Conservation (phyloP, 2,888 invertebrate genomes). For the Lacanobia oleracea region DNA sequence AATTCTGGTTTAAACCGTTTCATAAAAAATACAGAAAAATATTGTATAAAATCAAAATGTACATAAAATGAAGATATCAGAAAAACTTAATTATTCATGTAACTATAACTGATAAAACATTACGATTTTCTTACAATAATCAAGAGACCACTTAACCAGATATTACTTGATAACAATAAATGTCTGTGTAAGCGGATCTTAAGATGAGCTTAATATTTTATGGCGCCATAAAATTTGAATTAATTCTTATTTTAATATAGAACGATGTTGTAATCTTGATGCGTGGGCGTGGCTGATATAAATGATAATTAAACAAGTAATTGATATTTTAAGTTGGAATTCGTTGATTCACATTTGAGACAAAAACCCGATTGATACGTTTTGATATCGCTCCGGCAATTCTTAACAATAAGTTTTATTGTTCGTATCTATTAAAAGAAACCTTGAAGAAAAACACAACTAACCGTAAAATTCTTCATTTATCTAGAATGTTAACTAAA, state of each 20-base stretch:
- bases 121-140: conserved; percentile 28
- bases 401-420: background rate
- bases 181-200: conserved; percentile 55
- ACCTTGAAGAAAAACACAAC: conserved; percentile 1
- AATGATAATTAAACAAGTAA: conserved; percentile 58
- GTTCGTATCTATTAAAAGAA: background rate
- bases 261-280: conserved; percentile 51
- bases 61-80: background rate
- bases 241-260: conserved; percentile 54
- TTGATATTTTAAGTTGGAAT: conserved; percentile 55
- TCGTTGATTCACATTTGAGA: conserved; percentile 49
- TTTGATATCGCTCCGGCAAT: background rate
- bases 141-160: conserved; percentile 27
- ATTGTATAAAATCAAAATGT: no score
- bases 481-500: conserved; percentile 12
- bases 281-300: conserved; percentile 53
- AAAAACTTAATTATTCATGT: background rate
- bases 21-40: background rate
- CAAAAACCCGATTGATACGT: conserved; percentile 35
- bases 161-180: conserved; percentile 59
- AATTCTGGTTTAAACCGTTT: no score
- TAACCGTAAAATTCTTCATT: conserved; percentile 1
- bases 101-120: background rate
- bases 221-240: conserved; percentile 59
- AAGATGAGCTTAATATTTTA: conserved; percentile 53